Evolutionary conservation across 1,140 invertebrate genomes (phyloP).

Genomic region (Drepana arcuata): DNA sequence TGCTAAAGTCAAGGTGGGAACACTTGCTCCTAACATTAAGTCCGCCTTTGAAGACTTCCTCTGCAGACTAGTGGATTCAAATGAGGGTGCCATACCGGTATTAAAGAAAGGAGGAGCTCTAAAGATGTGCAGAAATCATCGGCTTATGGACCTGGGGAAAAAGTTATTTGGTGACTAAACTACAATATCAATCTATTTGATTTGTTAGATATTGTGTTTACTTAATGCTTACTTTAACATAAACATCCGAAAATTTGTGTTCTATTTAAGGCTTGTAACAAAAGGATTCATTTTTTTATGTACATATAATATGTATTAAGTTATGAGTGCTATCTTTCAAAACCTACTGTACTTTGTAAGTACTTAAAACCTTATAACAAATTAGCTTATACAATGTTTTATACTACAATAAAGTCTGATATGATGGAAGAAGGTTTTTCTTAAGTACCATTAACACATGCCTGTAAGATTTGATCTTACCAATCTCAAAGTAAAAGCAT

Average conservation of each 20-base stretch:
- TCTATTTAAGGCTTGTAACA: too few relatives aligned
- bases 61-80: conserved; percentile 86
- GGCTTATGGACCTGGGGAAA: conserved; percentile 90
- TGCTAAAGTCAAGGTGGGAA: conserved; percentile 85
- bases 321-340: background rate
- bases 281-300: conserved; percentile 6
- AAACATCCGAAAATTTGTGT: too few relatives aligned
- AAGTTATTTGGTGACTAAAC: conserved; percentile 85
- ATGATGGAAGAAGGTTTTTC: too few relatives aligned
- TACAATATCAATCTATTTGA: conserved; percentile 9
- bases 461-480: too few relatives aligned
- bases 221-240: too few relatives aligned
- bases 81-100: conserved; percentile 80
- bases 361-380: conserved; percentile 4
- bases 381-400: too few relatives aligned
- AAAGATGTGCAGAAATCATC: conserved; percentile 86
- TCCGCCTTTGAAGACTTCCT: conserved; percentile 93
- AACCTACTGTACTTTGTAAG: conserved; percentile 5
- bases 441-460: too few relatives aligned
- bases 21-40: conserved; percentile 85
- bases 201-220: too few relatives aligned
- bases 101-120: conserved; percentile 88
- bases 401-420: too few relatives aligned
- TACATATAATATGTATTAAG: too few relatives aligned
- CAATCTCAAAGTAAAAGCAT: too few relatives aligned